Conservation (phyloP, 2,888 invertebrate species). For the Papilio protenor region DNA sequence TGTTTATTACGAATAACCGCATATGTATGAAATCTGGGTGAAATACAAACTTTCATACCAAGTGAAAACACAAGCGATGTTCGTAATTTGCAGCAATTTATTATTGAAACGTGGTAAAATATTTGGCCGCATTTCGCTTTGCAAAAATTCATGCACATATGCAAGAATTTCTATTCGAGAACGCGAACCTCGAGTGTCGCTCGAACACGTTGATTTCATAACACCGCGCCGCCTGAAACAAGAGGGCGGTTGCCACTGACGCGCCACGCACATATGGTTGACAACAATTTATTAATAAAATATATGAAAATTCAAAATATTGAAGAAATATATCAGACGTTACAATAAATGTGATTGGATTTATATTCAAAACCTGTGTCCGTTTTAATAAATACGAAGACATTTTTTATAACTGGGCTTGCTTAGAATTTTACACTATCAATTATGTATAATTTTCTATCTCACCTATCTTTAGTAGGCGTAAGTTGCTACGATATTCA, state of each 20-base stretch:
- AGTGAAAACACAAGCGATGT: neutral
- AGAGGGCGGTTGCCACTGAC: constrained; percentile 80
- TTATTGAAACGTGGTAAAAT: constrained; percentile 26
- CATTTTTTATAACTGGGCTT: neutral
- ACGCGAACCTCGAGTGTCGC: constrained; percentile 77
- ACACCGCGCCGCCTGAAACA: constrained; percentile 79
- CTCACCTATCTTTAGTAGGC: neutral
- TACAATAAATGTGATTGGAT: no score
- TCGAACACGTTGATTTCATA: constrained; percentile 84
- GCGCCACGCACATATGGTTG: constrained; percentile 64
- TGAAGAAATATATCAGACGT: no score
- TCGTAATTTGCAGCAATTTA: constrained; percentile 23
- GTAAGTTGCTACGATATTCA: neutral
- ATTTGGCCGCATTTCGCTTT: constrained; percentile 59
- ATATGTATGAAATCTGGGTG: neutral
- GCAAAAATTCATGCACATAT: constrained; percentile 72
- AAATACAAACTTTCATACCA: neutral
- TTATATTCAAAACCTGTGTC: no score
- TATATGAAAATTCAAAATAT: neutral
- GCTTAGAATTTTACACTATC: neutral
- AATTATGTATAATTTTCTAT: neutral
- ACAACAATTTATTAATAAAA: neutral
- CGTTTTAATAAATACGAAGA: neutral
- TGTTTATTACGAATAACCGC: neutral
- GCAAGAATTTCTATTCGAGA: constrained; percentile 79